phyloP scores from a whole-genome alignment of 2,113 vertebrate genomes.

The Archocentrus centrarchus region DNA sequence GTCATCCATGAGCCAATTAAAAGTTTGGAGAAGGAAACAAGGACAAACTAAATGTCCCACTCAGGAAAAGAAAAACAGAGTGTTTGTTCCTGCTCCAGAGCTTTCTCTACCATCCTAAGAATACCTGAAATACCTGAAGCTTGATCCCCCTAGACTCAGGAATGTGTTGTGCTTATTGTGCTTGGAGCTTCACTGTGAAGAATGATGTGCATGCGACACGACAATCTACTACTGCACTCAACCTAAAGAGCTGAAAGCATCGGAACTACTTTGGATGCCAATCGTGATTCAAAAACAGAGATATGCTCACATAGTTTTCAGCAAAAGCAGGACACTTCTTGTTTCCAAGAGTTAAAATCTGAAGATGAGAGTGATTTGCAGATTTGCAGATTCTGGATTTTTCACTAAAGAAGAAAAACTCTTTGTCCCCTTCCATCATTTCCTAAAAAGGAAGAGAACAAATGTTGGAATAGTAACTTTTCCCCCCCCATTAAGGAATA shows the following conservation, averaged over 20 bases:
- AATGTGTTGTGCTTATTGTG: neutral
- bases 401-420: too few species aligned
- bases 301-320: neutral
- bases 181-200: neutral
- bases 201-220: neutral
- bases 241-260: neutral
- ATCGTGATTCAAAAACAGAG: neutral
- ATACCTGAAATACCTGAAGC: neutral
- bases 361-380: too few species aligned
- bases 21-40: neutral
- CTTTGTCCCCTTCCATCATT: neutral
- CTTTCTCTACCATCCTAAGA: neutral
- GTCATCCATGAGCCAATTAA: slow-evolving; percentile 30
- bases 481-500: too few species aligned
- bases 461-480: too few species aligned
- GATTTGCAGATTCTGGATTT: too few species aligned
- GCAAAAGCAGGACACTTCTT: neutral
- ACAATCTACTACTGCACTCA: neutral
- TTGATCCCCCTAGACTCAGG: neutral
- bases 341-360: neutral
- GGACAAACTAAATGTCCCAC: slow-evolving; percentile 5
- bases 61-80: neutral
- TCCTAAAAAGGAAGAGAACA: too few species aligned
- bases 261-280: neutral
- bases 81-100: neutral